Base-by-base conservation (phyloP, 2,888 invertebrate genomes). In the Deroplatys truncata region DNA sequence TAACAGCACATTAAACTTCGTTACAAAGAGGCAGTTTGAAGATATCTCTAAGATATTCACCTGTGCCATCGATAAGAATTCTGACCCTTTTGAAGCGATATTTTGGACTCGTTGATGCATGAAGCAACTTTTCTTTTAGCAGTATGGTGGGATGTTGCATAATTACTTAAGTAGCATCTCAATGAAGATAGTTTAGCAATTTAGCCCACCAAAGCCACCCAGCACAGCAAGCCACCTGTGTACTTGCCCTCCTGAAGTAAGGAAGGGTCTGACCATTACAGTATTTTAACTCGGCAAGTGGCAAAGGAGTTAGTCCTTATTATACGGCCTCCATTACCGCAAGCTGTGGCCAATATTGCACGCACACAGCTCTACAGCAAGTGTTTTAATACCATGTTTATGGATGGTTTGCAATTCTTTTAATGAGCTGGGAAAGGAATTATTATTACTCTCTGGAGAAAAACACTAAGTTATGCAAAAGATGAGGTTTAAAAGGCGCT, bases 371-470 rank as follows among this genome's bases (percentile, higher is more conserved):
- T 25, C 56, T 72, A 72, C 56, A n/a, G 9, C 85, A 56, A 49
- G n/a, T 85, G 28, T 49, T 85, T 85, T 85, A 85, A 85, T 85
- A n/a, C 85, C 85, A 85, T 85, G 85, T 85, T 85, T 85, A 85
- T 85, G 85, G 85, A 85, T 49, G 85, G 49, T 16, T 85, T 35
- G 16, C 5, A 43, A 20, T 84, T 35, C 43, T 72, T 85, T 56
- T 56, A 29, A 85, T 49, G 85, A 85, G 49, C 85, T 85, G 31
- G 28, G 56, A 49, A 85, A 43, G 43, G 16, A 85, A 72, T 72
- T 72, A 72, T 72, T 72, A 72, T 72, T 72, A 25, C 43, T 43
- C 43, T 43, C 43, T 43, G 43, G 43, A 43, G 43, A 43, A 43
- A 43, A 43, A 43, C 56, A 72, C 56, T 72, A 20, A 25, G 56